A percentile compares a stretch with the other conserved stretches of the same genome.
These are phyloP conservation scores for Melanotaenia nigrans DNA, from an alignment of 2,797 vertebrate species.

Conservation along the genomic window DNA sequence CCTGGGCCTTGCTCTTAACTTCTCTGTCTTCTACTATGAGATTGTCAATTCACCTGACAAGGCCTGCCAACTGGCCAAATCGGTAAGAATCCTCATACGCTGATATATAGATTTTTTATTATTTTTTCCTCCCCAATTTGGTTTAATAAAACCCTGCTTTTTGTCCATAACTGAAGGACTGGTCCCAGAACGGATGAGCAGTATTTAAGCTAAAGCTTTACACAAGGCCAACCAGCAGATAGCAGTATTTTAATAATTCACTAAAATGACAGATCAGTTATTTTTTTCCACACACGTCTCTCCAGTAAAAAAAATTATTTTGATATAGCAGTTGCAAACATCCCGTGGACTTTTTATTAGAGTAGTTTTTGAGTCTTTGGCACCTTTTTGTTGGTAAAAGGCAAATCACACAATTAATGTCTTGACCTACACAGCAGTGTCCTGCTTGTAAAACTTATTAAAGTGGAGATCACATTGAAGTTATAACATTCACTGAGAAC, in stretches of 20 bases:
- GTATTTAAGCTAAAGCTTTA: neutral
- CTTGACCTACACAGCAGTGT: no score
- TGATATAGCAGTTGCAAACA: neutral
- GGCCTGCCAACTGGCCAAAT: constrained; percentile 93
- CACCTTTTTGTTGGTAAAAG: no score
- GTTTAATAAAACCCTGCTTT: neutral
- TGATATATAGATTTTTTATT: neutral
- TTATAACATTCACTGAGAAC: neutral
- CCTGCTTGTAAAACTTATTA: no score
- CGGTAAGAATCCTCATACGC: constrained; percentile 74
- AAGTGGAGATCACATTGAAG: neutral
- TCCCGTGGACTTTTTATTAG: neutral
- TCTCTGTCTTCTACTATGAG: constrained; percentile 98
- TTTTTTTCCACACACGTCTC: neutral
- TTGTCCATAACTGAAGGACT: neutral
- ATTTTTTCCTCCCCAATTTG: neutral
- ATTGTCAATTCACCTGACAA: constrained; percentile 91
- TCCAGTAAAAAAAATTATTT: neutral
- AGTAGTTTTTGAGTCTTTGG: no score
- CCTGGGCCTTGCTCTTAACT: constrained; percentile 96
- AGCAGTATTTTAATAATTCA: neutral
- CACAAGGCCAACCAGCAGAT: neutral
- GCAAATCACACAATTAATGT: no score
- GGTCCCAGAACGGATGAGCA: neutral
- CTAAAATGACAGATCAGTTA: neutral